Base-by-base conservation (phyloP, 2,113 vertebrate genomes). In the Platysteira castanea region DNA sequence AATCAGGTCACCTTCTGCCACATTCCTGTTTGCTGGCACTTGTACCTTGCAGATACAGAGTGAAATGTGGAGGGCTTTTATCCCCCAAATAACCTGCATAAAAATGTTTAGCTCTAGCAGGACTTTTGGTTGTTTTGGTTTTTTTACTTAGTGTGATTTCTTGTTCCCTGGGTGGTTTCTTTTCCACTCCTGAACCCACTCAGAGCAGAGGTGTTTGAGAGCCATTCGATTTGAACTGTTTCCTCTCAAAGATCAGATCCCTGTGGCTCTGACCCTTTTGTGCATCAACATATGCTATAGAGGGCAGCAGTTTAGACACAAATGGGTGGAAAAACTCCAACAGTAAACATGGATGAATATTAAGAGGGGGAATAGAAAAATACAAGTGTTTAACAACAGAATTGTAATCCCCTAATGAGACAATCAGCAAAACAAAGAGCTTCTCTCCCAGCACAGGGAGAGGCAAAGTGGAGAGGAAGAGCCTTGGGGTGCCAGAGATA, bases 1-100 rank as follows among this genome's bases (percentile, higher is more conserved):
- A 94, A 95, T 56, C 82, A 94, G 81, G 78, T 94, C 83, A 93
- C 87, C 75, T 93, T 96, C 90, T 93, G 85, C 53, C 71, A 88
- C 7, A 0, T 73, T 92, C 31, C 14, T 80, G 8, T 61, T 57
- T 80, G 28, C 50, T 87, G 69, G 69, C 69, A 82, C 28, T 65
- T 49, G 27, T 23, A 83, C 57, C 67, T 92, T 93, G 71, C 37
- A 73, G 47, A 70, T 31, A 89, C 15, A 63, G 47, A 56, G 31
- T 79, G 44, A 92, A 90, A 84, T 44, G 2, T 18, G 7, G 13
- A 68, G 44, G 24, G 21, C 18, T 70, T 53, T 78, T 64, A 49
- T 6, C 14, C 64, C 41, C 7, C 17, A 11, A 52, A 41, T 56
- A 79, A 27, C 15, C 35, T 60, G 15, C 23, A 85, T 31, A 20